Conservation (phyloP, 2,113 vertebrate species). For the Patagioenas fasciata region DNA sequence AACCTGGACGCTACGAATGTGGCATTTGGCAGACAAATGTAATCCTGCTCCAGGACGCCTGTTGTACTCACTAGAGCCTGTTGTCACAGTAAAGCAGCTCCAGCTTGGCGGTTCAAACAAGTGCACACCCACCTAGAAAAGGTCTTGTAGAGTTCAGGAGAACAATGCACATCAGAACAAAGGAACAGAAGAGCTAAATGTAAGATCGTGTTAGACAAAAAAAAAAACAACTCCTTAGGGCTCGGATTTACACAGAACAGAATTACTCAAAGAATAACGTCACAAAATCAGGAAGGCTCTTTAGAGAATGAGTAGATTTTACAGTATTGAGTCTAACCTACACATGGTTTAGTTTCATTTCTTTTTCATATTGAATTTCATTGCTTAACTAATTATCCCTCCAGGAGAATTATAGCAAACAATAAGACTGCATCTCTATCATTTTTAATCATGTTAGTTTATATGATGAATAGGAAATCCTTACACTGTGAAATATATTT, state of each 20-base stretch:
- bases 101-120: background rate
- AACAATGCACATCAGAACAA: background rate
- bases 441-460: background rate
- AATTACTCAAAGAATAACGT: background rate
- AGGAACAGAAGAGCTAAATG: background rate
- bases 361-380: background rate
- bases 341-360: background rate
- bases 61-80: background rate
- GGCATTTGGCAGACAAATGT: background rate
- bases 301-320: background rate
- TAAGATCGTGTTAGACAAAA: background rate
- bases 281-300: background rate
- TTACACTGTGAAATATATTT: background rate
- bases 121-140: background rate
- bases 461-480: background rate
- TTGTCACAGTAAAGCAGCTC: background rate
- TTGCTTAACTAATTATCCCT: background rate
- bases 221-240: background rate
- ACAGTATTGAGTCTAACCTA: background rate
- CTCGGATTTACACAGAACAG: background rate
- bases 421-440: background rate
- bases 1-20: background rate
- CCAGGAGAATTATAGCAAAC: background rate
- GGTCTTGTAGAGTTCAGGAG: background rate
- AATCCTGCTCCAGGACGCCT: fast-evolving